Conservation (phyloP, 1,140 invertebrate genomes). For the Oedothorax gibbosus region DNA sequence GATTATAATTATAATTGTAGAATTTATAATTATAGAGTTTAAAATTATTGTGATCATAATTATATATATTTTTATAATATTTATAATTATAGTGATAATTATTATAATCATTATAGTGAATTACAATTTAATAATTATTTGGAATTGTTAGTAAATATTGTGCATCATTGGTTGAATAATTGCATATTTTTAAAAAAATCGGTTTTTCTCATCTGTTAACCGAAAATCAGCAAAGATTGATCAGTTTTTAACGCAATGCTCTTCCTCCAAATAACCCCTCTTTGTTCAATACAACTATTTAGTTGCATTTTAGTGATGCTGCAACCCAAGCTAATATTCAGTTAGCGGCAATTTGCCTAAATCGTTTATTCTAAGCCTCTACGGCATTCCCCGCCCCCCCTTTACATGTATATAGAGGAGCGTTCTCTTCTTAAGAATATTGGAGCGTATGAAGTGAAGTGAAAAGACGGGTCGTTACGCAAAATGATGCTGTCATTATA, state of each 20-base stretch:
- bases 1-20: too few species aligned
- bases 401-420: too few species aligned
- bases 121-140: too few species aligned
- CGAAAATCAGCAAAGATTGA: background rate
- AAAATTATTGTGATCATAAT: too few species aligned
- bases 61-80: too few species aligned
- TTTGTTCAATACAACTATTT: background rate
- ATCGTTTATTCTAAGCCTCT: background rate
- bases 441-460: background rate
- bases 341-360: background rate
- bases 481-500: slow-evolving; percentile 41
- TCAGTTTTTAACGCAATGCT: background rate
- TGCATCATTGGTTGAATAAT: too few species aligned
- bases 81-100: too few species aligned
- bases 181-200: background rate
- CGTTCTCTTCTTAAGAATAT: background rate
- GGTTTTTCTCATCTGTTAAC: background rate
- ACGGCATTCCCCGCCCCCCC: too few species aligned
- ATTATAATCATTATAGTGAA: too few species aligned
- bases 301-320: background rate
- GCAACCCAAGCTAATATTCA: background rate
- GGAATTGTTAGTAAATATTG: too few species aligned
- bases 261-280: background rate
- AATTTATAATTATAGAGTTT: too few species aligned
- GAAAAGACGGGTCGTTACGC: slow-evolving; percentile 9